Percentiles rank a stretch among this genome's conserved stretches.
Conservation (phyloP, 2,113 vertebrate species). For the Anoura caudifer region DNA sequence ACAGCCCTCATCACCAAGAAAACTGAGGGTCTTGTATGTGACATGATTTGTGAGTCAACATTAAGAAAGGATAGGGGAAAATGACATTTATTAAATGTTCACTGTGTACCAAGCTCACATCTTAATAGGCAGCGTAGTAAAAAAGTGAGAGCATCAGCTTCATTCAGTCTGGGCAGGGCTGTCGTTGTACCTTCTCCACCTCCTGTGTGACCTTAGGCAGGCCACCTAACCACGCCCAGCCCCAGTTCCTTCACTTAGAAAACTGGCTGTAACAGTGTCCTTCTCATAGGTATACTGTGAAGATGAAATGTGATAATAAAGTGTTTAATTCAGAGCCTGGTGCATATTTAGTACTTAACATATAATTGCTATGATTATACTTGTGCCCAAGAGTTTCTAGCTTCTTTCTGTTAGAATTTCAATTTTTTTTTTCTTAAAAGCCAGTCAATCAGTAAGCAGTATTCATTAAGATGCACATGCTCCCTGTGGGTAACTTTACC, state of each 20-base stretch:
- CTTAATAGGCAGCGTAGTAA: not conserved
- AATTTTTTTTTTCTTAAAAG: conserved; percentile 13
- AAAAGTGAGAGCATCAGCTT: not conserved
- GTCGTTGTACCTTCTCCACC: not conserved
- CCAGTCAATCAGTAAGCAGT: not conserved
- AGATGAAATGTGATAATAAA: not conserved
- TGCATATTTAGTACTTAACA: not conserved
- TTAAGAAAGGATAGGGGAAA: not conserved
- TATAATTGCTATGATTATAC: conserved; percentile 33
- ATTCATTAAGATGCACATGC: conserved; percentile 39
- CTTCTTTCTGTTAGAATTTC: conserved; percentile 24
- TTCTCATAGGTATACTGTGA: not conserved
- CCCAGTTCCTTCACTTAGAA: not conserved
- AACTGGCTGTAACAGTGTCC: not conserved
- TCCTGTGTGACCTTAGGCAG: not conserved
- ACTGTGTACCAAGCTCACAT: not conserved
- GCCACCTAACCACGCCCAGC: not conserved
- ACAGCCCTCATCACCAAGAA: not conserved
- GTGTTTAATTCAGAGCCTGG: not conserved
- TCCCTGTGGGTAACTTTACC: not conserved
- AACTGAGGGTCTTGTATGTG: not conserved
- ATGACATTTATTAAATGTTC: not conserved
- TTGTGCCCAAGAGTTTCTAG: not conserved
- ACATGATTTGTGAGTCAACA: not conserved
- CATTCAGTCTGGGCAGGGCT: not conserved